Evolutionary conservation across 1,140 invertebrate genomes (phyloP).

Genomic region (Plectus sambesii): DNA sequence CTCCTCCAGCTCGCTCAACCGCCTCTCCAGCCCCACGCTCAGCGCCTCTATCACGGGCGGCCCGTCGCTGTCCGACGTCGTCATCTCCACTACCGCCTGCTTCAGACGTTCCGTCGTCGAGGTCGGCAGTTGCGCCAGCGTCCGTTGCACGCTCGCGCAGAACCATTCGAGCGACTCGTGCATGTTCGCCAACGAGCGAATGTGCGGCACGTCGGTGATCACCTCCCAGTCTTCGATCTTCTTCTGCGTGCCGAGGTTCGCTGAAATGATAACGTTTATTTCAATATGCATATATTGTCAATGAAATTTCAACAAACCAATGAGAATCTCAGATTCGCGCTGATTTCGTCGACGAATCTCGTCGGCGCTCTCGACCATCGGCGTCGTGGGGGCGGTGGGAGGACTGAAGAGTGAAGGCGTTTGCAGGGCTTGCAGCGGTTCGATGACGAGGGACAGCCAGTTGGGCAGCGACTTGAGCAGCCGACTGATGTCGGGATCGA

Average conservation of each 20-base stretch:
- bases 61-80: slow-evolving; percentile 1
- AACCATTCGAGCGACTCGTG: slow-evolving; percentile 74
- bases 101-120: slow-evolving; percentile 25
- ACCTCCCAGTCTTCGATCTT: slow-evolving; percentile 30
- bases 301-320: too few species aligned
- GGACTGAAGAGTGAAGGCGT: slow-evolving; percentile 4
- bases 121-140: slow-evolving; percentile 18
- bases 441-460: slow-evolving; percentile 23
- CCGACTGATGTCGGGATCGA: slow-evolving; percentile 82
- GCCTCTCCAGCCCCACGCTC: slow-evolving; percentile 49
- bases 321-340: slow-evolving; percentile 79
- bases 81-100: slow-evolving; percentile 25
- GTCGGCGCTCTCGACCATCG: slow-evolving; percentile 51
- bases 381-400: slow-evolving; percentile 12
- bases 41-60: slow-evolving; percentile 16
- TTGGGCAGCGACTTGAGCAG: slow-evolving; percentile 52
- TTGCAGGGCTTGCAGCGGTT: slow-evolving; percentile 11
- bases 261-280: too few species aligned
- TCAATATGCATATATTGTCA: too few species aligned
- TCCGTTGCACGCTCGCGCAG: slow-evolving; percentile 17
- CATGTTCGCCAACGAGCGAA: slow-evolving; percentile 62
- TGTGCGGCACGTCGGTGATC: slow-evolving; percentile 38
- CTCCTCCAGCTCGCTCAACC: slow-evolving; percentile 71
- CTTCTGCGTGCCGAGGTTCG: slow-evolving; percentile 36
- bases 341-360: slow-evolving; percentile 68